phyloP scores from a whole-genome alignment of 2,797 vertebrate species.

The Phoebastria nigripes region DNA sequence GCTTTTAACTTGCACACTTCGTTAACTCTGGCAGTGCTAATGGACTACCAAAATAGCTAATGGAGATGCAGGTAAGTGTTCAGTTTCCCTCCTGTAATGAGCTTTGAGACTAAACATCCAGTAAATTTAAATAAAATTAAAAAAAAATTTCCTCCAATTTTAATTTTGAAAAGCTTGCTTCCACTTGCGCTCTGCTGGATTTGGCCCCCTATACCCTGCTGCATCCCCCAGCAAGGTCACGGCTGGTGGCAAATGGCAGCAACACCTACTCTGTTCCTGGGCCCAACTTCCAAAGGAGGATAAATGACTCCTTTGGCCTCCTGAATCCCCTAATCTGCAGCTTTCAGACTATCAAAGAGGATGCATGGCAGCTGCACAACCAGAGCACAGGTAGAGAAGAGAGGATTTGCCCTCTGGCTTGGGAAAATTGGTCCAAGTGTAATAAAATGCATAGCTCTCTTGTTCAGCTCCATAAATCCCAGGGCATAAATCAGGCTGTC shows the following conservation, averaged over 20 bases:
- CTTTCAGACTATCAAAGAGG: not conserved
- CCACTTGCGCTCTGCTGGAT: not conserved
- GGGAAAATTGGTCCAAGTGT: not conserved
- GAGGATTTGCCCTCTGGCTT: not conserved
- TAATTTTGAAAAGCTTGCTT: not conserved
- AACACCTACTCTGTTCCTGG: not conserved
- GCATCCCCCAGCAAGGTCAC: not conserved
- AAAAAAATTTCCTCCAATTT: not conserved
- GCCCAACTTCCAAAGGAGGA: not conserved
- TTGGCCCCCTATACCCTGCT: not conserved
- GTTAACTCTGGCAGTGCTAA: not conserved
- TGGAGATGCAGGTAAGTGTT: not conserved
- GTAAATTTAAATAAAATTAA: not conserved
- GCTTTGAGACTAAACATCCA: not conserved
- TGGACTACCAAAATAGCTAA: not conserved
- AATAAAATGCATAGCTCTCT: not conserved
- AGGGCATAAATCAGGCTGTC: not conserved
- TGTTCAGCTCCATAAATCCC: slow-evolving; percentile 12
- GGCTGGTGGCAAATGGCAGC: not conserved
- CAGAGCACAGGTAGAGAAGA: not conserved
- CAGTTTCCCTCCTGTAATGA: not conserved
- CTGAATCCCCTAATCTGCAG: not conserved
- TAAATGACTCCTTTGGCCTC: not conserved
- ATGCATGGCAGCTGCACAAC: not conserved
- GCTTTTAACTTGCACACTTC: not conserved